A percentile compares a stretch with the other conserved stretches of the same genome.
Evolutionary conservation across 1,140 invertebrate species (phyloP).

Genomic region (Elysia chlorotica): DNA sequence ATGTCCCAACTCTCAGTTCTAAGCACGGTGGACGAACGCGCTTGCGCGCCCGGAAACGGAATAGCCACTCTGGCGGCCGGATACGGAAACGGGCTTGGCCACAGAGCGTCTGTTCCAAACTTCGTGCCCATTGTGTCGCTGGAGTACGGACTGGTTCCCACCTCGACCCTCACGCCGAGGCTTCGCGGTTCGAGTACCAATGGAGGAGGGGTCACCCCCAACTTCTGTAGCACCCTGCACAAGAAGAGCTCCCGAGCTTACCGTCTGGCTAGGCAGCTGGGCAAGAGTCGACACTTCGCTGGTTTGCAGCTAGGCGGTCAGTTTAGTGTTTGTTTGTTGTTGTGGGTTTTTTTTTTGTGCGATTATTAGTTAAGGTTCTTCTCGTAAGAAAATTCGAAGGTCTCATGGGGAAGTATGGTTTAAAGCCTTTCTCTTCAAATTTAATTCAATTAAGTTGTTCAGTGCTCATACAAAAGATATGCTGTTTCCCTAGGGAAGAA

Average conservation of each 20-base stretch:
- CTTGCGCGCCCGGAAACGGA: background rate
- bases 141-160: slow-evolving; percentile 3
- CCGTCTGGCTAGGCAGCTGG: background rate
- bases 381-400: no score
- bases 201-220: background rate
- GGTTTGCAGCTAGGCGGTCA: slow-evolving; percentile 3
- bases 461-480: no score
- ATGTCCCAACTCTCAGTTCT: background rate
- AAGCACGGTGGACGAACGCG: background rate
- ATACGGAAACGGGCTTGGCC: no score
- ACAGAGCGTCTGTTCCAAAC: no score
- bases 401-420: no score
- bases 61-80: no score
- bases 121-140: background rate
- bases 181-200: background rate
- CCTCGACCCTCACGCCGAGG: background rate
- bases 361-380: no score
- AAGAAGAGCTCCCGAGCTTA: background rate
- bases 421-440: no score
- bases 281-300: background rate
- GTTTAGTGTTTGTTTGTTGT: background rate
- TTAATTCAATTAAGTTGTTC: no score
- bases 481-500: no score
- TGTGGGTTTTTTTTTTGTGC: background rate
- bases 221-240: background rate